Evolutionary conservation across 2,113 vertebrate genomes (phyloP).

Genomic region (Hylia prasina): DNA sequence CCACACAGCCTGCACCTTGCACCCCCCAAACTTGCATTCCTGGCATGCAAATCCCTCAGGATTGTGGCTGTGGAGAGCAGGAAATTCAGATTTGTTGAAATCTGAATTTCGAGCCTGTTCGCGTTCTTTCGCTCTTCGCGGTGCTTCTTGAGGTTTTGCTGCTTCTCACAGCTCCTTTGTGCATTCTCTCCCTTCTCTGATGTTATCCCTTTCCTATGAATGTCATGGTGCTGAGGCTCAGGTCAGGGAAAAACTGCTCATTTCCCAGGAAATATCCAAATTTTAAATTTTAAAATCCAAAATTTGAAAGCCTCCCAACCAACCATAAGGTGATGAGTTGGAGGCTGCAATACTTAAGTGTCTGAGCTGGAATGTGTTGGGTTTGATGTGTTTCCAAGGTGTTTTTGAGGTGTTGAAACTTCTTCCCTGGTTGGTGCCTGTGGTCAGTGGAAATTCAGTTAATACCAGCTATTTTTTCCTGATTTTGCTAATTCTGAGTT

Average conservation of each 20-base stretch:
- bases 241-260: not conserved
- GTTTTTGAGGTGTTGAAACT: not conserved
- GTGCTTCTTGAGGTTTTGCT: not conserved
- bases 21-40: not conserved
- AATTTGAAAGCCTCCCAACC: not conserved
- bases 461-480: fast-evolving
- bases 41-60: not conserved
- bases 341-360: not conserved
- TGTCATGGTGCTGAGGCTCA: fast-evolving
- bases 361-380: not conserved
- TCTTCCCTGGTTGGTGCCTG: not conserved
- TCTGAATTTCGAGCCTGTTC: fast-evolving
- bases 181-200: not conserved
- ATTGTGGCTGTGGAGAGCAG: not conserved
- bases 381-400: not conserved
- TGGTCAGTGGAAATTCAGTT: not conserved
- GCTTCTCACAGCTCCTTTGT: not conserved
- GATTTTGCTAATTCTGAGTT: not conserved
- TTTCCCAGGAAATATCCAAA: not conserved
- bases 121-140: fast-evolving
- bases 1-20: not conserved
- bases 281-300: not conserved
- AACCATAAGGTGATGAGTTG: fast-evolving
- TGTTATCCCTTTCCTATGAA: not conserved
- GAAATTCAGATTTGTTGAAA: too few relatives aligned